A percentile compares a stretch with the other conserved stretches of the same genome.
These are phyloP conservation scores for Odontomyia ornata DNA, from an alignment of 2,888 invertebrate species.

Conservation along the genomic window DNA sequence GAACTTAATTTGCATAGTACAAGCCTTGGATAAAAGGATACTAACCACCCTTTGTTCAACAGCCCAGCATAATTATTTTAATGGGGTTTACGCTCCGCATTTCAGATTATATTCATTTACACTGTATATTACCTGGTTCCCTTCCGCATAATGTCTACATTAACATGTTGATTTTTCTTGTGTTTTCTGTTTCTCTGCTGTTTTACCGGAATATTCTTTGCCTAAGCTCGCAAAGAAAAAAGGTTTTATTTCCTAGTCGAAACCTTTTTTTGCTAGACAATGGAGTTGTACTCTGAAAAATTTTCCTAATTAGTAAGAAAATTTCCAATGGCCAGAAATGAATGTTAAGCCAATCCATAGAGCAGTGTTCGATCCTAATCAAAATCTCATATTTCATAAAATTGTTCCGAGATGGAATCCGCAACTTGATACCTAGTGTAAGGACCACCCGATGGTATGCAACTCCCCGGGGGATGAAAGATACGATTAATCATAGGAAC, in stretches of 20 bases:
- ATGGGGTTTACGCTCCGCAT: neutral
- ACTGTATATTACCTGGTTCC: neutral
- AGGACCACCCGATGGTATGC: neutral
- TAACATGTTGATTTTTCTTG: neutral
- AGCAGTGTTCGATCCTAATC: neutral
- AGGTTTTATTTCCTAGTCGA: too few species aligned
- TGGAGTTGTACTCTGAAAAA: too few species aligned
- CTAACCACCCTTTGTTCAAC: neutral
- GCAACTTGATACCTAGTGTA: neutral
- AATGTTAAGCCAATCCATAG: too few species aligned
- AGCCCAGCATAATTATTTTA: neutral
- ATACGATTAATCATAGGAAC: conserved; percentile 1
- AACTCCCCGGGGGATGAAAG: neutral
- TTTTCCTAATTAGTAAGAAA: too few species aligned
- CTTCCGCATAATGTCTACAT: neutral
- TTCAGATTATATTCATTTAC: neutral
- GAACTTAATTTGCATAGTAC: conserved; percentile 19
- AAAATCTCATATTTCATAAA: neutral
- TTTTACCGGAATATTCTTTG: neutral
- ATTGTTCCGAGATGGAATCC: neutral
- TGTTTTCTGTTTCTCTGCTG: neutral
- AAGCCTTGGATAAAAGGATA: neutral
- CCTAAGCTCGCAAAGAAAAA: neutral
- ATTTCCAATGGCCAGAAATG: too few species aligned
- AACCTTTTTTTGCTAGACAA: too few species aligned